Base-by-base conservation (phyloP, 1,140 invertebrate genomes). In the Drosophila pseudoananassae region DNA sequence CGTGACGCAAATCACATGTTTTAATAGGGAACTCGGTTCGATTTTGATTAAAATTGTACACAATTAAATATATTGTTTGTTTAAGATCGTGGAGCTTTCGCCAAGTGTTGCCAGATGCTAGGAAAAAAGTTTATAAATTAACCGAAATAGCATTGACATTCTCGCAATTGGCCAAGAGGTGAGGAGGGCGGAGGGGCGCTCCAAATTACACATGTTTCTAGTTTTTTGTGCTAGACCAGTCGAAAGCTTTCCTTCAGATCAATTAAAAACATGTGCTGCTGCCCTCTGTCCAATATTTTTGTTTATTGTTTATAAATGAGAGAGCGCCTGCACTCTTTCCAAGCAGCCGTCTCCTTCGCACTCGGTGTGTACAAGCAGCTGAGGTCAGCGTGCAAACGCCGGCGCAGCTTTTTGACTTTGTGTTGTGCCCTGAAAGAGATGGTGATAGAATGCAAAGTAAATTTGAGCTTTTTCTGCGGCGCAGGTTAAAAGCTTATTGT, bases 281-380 rank as follows among this genome's bases (percentile, higher is more conserved):
- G 55, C 61, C 51, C 71, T 52, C 61, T 52, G 61, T 76, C 75
- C 83, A 88, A 80, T 87, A 87, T 88, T 85, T 83, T 87, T 87
- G 83, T 87, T 87, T 87, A 87, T 87, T 87, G 83, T 87, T 87
- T 87, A 87, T 88, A 87, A 88, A 88, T 88, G 83, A 87, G 83
- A 70, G 79, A 81, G 79, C 47, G 20, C 51, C 61, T 45, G 45
- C 47, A 12, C 52, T 43, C 55, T 15, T 9, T 25, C 1, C 27
- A 0, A 43, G 25, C 45, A 53, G 66, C 55, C 45, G 25, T 49
- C 52, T 17, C 51, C 31, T 29, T 57, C 27, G 20, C 64, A 55
- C 73, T 81, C 9, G 45, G 6, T 31, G 25, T 40, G 40, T 50
- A 50, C 40, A 29, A 65, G 71, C 53, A 65, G 53, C 54, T 76